Conservation (phyloP, 2,797 vertebrate genomes). For the Peromyscus eremicus region DNA sequence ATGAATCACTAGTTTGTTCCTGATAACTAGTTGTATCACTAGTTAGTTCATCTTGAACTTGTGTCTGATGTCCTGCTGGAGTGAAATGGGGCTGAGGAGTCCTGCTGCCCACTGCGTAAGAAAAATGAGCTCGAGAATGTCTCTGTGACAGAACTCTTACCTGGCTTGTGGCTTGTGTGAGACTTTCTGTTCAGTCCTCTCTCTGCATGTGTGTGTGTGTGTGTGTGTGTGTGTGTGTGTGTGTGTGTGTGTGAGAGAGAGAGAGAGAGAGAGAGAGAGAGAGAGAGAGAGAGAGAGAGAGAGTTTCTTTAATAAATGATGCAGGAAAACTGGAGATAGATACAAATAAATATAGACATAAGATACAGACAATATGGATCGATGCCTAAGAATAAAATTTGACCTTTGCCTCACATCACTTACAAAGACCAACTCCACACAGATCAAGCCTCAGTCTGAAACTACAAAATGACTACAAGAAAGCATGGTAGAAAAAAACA, state of each 20-base stretch:
- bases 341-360: background rate
- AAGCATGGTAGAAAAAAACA: background rate
- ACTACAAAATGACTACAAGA: background rate
- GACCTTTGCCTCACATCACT: background rate
- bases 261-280: background rate
- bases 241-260: background rate
- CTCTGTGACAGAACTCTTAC: background rate
- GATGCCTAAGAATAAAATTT: background rate
- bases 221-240: background rate
- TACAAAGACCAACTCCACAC: background rate
- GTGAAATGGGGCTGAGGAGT: background rate
- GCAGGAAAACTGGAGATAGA: background rate
- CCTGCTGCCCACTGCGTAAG: background rate
- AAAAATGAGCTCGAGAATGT: background rate
- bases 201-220: background rate
- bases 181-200: background rate
- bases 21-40: too few relatives aligned
- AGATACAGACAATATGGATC: background rate
- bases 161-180: background rate
- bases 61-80: background rate
- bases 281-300: background rate
- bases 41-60: background rate
- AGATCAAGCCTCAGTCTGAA: background rate
- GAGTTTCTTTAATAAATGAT: background rate
- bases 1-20: background rate